Evolutionary conservation across 2,888 invertebrate species (phyloP).

Genomic region (Sphecodes monilicornis): DNA sequence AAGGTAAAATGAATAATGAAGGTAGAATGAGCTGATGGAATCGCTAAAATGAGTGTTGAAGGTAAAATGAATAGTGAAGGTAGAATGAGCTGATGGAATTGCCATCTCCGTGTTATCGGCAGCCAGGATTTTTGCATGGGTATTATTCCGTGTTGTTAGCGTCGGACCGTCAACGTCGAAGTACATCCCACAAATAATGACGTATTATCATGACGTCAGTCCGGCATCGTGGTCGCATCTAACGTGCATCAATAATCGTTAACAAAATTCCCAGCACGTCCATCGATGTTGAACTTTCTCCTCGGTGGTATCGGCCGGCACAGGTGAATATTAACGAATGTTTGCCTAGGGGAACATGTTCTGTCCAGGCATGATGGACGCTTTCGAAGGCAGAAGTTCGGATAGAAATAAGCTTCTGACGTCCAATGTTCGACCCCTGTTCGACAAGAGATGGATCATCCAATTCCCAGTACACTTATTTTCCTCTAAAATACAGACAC

Average conservation of each 20-base stretch:
- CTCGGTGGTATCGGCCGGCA: slow-evolving; percentile 31
- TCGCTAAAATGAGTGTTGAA: background rate
- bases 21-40: too few relatives aligned
- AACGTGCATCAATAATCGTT: slow-evolving; percentile 56
- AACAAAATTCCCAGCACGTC: slow-evolving; percentile 45
- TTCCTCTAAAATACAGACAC: slow-evolving; percentile 48
- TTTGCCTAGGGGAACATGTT: slow-evolving; percentile 66
- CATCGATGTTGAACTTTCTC: slow-evolving; percentile 57
- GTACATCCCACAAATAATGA: slow-evolving; percentile 26
- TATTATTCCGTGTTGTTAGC: background rate
- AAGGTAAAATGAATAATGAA: background rate
- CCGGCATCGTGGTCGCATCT: slow-evolving; percentile 26
- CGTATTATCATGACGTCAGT: slow-evolving; percentile 19
- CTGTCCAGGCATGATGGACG: slow-evolving; percentile 68
- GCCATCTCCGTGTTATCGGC: background rate
- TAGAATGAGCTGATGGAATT: background rate
- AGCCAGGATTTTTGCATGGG: background rate
- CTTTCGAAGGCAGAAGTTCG: slow-evolving; percentile 70
- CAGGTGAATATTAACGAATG: slow-evolving; percentile 69
- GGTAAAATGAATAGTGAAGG: background rate
- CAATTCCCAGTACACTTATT: slow-evolving; percentile 63
- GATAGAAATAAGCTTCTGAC: slow-evolving; percentile 59
- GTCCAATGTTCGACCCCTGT: slow-evolving; percentile 63
- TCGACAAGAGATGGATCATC: slow-evolving; percentile 70
- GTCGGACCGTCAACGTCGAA: background rate